Percentiles rank a stretch among this genome's conserved stretches.
phyloP scores from a whole-genome alignment of 1,140 invertebrate species.

The Acyrthosiphon pisum region DNA sequence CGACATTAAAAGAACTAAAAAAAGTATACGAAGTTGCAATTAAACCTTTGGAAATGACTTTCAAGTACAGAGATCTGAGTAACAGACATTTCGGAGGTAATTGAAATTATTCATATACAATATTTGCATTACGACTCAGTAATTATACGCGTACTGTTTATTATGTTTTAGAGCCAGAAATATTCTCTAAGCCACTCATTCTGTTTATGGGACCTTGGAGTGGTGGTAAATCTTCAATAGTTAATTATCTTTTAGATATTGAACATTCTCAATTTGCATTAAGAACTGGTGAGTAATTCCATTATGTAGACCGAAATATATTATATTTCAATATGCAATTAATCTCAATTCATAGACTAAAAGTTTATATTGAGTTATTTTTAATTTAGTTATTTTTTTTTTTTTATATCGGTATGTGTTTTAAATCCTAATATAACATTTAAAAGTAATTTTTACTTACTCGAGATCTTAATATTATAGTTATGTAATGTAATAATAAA shows the following conservation, averaged over 20 bases:
- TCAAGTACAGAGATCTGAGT: slow-evolving; percentile 91
- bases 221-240: slow-evolving; percentile 91
- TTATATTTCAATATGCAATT: background rate
- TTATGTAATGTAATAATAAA: background rate
- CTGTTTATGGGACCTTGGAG: slow-evolving; percentile 96
- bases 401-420: background rate
- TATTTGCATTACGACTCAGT: background rate
- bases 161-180: slow-evolving; percentile 79
- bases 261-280: slow-evolving; percentile 83
- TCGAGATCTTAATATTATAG: background rate
- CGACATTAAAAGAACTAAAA: slow-evolving; percentile 84
- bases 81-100: slow-evolving; percentile 86
- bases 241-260: slow-evolving; percentile 89
- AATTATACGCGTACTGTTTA: background rate
- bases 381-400: no score
- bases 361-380: background rate
- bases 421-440: background rate
- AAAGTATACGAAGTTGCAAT: slow-evolving; percentile 86
- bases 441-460: background rate
- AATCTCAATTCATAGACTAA: background rate
- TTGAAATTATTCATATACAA: background rate
- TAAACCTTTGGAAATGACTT: slow-evolving; percentile 86
- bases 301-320: background rate
- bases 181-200: slow-evolving; percentile 91
- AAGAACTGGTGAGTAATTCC: slow-evolving; percentile 74